phyloP scores from a whole-genome alignment of 1,140 invertebrate species.

The Micrasema minimum region DNA sequence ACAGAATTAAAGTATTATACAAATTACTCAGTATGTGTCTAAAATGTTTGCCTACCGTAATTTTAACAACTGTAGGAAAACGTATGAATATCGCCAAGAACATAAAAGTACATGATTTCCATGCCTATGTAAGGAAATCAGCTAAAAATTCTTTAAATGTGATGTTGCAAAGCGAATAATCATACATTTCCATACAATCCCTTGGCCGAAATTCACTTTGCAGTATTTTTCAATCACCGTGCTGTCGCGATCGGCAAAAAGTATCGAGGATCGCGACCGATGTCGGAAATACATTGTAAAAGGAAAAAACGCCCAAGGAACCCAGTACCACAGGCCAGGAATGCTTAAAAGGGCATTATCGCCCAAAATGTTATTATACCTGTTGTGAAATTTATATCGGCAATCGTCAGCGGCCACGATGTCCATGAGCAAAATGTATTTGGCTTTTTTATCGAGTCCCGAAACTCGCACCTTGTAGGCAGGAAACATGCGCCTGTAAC shows the following conservation, averaged over 20 bases:
- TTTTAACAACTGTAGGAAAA: slow-evolving; percentile 28
- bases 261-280: neutral
- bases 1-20: too few species aligned
- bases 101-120: neutral
- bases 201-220: too few species aligned
- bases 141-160: too few species aligned
- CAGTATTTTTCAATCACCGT: too few species aligned
- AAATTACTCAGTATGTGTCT: slow-evolving; percentile 29
- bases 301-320: slow-evolving; percentile 9
- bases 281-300: neutral
- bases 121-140: neutral
- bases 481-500: slow-evolving; percentile 90
- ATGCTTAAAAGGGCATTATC: slow-evolving; percentile 12
- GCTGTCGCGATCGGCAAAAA: neutral
- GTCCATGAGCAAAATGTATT: slow-evolving; percentile 95
- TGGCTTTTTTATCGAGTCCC: slow-evolving; percentile 93
- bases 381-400: slow-evolving; percentile 96
- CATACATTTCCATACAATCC: slow-evolving; percentile 21
- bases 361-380: slow-evolving; percentile 64
- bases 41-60: slow-evolving; percentile 29
- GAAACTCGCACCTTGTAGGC: slow-evolving; percentile 91
- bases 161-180: slow-evolving; percentile 16
- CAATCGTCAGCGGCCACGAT: slow-evolving; percentile 92
- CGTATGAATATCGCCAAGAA: slow-evolving; percentile 17
- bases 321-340: slow-evolving; percentile 9